Percentiles rank a stretch among this genome's conserved stretches.
Conservation (phyloP, 2,113 vertebrate genomes). For the Talpa occidentalis region DNA sequence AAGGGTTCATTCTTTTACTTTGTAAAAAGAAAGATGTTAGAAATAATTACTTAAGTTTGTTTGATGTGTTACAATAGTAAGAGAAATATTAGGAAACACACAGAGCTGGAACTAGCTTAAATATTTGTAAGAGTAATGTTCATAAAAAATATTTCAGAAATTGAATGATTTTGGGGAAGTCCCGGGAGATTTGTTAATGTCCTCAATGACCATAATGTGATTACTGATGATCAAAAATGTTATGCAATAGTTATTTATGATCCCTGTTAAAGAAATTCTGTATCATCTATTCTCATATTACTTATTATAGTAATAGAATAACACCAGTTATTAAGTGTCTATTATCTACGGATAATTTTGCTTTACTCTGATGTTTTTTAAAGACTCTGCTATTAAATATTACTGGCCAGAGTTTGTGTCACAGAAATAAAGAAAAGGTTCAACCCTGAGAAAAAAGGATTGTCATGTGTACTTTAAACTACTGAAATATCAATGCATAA, state of each 20-base stretch:
- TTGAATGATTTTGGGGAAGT: neutral
- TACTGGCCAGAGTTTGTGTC: neutral
- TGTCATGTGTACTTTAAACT: neutral
- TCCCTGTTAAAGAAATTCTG: neutral
- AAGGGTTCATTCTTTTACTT: neutral
- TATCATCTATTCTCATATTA: neutral
- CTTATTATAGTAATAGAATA: neutral
- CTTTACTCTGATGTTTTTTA: neutral
- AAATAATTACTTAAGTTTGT: constrained; percentile 2
- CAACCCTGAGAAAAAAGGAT: neutral
- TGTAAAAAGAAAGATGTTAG: neutral
- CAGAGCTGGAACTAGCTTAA: neutral
- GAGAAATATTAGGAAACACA: neutral
- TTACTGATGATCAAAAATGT: neutral
- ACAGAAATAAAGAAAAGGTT: neutral
- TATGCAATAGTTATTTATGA: neutral
- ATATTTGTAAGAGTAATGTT: neutral
- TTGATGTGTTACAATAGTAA: neutral
- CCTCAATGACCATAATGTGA: neutral
- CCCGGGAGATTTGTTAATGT: neutral
- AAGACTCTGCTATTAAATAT: neutral
- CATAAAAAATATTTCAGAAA: neutral
- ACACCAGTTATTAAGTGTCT: neutral
- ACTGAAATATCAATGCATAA: neutral
- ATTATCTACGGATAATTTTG: neutral